Evolutionary conservation across 2,797 vertebrate genomes (phyloP), one percentile per base, ranked within the genome.

Genomic region (Epinephelus malabaricus): DNA sequence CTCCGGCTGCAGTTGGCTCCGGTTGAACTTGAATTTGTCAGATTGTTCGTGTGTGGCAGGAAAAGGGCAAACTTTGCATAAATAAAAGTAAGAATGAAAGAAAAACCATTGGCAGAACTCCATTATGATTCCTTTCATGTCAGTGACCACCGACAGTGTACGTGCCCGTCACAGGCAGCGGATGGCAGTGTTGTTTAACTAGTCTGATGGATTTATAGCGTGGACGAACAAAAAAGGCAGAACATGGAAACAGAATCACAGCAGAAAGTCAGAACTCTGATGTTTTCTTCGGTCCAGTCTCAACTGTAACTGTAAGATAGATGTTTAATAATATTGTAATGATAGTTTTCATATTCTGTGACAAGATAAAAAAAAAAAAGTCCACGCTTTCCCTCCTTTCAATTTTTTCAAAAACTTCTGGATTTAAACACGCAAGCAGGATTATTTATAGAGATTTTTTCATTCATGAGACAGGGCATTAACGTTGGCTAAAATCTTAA

Each of bases 151-250:
- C 45, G 58, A 3, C 50, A 18, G 21, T 72, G 79, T 43, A 64
- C 9, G 40, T 76, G 50, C 72, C 21, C 19, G 6, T 50, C 25
- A 61, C 55, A 40, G 73, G 55, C 91, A 91, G 88, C 47, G 73
- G 92, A 69, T 83, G 92, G 89, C 85, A 58, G 49, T 89, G 85
- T 88, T 91, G 90, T 63, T 67, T 63, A 79, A 85, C 76, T 67
- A 12, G 63, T 80, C 18, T 7, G 3, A 9, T 18, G n/a, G 25
- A 72, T 64, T 51, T 61, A 64, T 50, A 14, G 21, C 5, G 19
- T 58, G 63, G 43, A 11, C 17, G 55, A 43, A 27, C 19, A 63
- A 61, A 46, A 55, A 17, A 55, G 13, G n/a, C 17, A 13, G 8
- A 23, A 70, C 64, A 50, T 47, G 10, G 7, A 4, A 58, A 2